phyloP scores from a whole-genome alignment of 2,797 vertebrate species.

The Darevskia mixta region DNA sequence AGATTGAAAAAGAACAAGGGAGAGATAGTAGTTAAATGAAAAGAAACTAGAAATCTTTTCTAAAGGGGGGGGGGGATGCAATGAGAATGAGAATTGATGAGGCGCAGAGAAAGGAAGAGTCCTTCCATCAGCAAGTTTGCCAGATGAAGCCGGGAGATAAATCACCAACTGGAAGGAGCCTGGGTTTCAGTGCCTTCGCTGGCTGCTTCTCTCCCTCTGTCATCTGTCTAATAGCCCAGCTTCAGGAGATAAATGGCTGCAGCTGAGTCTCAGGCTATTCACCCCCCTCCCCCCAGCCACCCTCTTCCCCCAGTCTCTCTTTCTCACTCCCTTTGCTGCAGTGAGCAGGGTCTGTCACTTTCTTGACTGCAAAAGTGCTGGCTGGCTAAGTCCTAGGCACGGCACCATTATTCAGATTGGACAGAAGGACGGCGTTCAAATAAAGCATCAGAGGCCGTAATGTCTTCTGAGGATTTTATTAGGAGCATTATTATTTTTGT shows the following conservation, averaged over 20 bases:
- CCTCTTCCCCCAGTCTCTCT: not conserved
- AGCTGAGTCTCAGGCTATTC: slow-evolving; percentile 48
- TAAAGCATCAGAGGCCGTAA: not conserved
- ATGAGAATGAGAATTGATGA: slow-evolving; percentile 79
- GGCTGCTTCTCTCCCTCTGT: slow-evolving; percentile 68
- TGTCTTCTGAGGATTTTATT: slow-evolving; percentile 18
- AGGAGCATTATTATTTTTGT: slow-evolving; percentile 19
- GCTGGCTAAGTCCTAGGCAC: not conserved
- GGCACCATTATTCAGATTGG: not conserved
- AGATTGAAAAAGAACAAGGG: slow-evolving; percentile 15
- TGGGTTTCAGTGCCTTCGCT: slow-evolving; percentile 35
- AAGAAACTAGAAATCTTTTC: slow-evolving; percentile 59
- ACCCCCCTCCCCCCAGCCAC: not conserved
- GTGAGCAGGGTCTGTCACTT: slow-evolving; percentile 21
- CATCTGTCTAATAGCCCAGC: slow-evolving; percentile 68
- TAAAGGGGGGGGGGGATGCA: slow-evolving; percentile 57
- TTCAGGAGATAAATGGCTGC: slow-evolving; percentile 68
- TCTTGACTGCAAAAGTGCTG: slow-evolving; percentile 6
- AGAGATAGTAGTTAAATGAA: slow-evolving; percentile 44
- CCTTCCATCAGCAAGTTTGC: slow-evolving; percentile 78
- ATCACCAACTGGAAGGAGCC: slow-evolving; percentile 70
- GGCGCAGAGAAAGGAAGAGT: slow-evolving; percentile 74
- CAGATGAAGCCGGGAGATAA: slow-evolving; percentile 75
- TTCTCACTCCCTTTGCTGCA: slow-evolving; percentile 14
- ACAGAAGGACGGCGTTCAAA: not conserved